Base-by-base conservation (phyloP, 2,113 vertebrate genomes). In the Hipposideros armiger region DNA sequence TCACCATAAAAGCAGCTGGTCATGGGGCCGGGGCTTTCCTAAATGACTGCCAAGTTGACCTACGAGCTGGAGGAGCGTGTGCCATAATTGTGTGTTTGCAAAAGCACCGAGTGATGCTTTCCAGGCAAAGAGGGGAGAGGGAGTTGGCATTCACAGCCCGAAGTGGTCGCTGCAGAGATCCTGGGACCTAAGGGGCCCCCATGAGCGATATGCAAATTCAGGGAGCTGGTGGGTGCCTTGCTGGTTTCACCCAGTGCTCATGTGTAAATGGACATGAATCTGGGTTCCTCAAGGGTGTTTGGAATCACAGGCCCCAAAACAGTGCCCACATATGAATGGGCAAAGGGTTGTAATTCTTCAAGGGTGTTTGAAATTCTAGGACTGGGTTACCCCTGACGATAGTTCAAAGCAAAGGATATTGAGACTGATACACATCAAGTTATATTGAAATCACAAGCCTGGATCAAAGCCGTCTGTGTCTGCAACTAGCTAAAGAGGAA, bases 241-340 rank as follows among this genome's bases (percentile, higher is more conserved):
- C 7, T 24, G 19, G 5, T 62, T 42, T 26, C 4, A 10, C 36
- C 10, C 36, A 3, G 69, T 1, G 73, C 81, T 17, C 20, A 4
- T 4, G 78, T 24, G 84, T 24, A 17, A 24, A 62, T 2, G 36
- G 50, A 22, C 8, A 4, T 0, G 2, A 32, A 45, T 28, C 36
- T 72, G 52, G 32, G 47, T 22, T 88, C 92, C 77, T 77, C 28
- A 4, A 14, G 24, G 28, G 54, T 54, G 82, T 47, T 2, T 70
- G 82, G 28, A 45, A 81, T 10, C 56, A 20, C 0, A 16, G 67
- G 19, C 45, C 52, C 60, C 52, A 11, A n/a, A 62, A 2, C 5
- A 3, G 56, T 1, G 26, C 45, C 76, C 1, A 0, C 3, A 3
- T 16, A 30, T 13, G 10, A 77, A 26, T 1, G 16, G 32, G 36